A percentile compares a stretch with the other conserved stretches of the same genome.
Evolutionary conservation across 23 tunicate species (phyloP).

Genomic region (Pegea sp.): DNA sequence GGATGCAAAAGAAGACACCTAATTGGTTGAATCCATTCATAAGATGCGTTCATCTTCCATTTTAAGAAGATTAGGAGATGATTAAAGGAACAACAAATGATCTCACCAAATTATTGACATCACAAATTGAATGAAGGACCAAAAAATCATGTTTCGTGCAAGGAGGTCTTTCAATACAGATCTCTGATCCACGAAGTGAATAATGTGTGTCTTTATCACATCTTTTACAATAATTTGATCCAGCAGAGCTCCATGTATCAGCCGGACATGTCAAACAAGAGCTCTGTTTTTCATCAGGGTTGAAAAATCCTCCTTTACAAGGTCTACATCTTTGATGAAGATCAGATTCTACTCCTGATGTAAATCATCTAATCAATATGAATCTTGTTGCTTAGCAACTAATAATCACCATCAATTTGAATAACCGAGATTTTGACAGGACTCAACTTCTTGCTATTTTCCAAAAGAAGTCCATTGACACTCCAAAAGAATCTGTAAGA

Average conservation of each 20-base stretch:
- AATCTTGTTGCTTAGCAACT: no score
- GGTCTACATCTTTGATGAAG: no score
- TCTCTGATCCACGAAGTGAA: conserved; percentile 18
- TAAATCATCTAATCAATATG: no score
- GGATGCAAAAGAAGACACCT: conserved; percentile 20
- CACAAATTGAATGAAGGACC: conserved; percentile 39
- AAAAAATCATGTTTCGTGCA: conserved; percentile 55
- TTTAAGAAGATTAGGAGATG: no score
- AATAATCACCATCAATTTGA: conserved; percentile 67
- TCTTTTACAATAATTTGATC: conserved; percentile 20
- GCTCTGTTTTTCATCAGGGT: no score
- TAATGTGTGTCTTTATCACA: conserved; percentile 27
- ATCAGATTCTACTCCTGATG: no score
- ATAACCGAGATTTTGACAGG: conserved; percentile 50
- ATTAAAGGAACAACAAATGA: no score
- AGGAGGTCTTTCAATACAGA: conserved; percentile 32
- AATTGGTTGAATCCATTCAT: conserved; percentile 54
- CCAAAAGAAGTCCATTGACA: conserved; percentile 50
- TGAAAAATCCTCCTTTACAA: no score
- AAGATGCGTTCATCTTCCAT: conserved; percentile 23
- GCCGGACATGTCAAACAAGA: conserved; percentile 36
- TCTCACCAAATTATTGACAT: conserved; percentile 20
- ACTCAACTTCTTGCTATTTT: conserved; percentile 9
- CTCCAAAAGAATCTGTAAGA: conserved; percentile 53
- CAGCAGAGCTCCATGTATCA: conserved; percentile 20